A percentile compares a stretch with the other conserved stretches of the same genome.
phyloP scores from a whole-genome alignment of 2,797 vertebrate species.

The Halcyon badia region DNA sequence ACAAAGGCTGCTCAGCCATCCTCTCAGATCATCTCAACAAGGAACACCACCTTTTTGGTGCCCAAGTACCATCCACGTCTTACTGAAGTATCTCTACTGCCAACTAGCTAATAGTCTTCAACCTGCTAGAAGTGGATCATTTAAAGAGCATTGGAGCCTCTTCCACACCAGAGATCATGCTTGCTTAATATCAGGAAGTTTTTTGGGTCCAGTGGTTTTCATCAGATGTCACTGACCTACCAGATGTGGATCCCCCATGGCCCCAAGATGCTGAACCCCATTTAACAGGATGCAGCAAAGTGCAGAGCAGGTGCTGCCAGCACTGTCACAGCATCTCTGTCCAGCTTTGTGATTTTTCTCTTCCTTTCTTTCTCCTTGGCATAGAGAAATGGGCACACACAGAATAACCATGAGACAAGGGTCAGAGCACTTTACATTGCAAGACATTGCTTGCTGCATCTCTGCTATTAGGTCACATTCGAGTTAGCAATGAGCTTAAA shows the following conservation, averaged over 20 bases:
- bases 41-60: not conserved
- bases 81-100: not conserved
- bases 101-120: not conserved
- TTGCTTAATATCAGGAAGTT: not conserved
- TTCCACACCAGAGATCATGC: not conserved
- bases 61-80: not conserved
- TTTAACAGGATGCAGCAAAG: not conserved
- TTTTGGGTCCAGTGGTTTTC: not conserved
- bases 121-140: not conserved
- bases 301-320: not conserved
- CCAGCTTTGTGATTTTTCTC: not conserved
- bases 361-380: not conserved
- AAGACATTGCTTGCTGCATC: not conserved
- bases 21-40: not conserved
- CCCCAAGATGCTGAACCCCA: not conserved
- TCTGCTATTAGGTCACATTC: not conserved
- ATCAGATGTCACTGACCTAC: not conserved
- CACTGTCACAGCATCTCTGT: not conserved
- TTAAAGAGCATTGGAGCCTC: not conserved
- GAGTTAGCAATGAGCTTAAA: not conserved
- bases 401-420: not conserved
- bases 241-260: rapidly evolving
- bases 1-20: not conserved
- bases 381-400: not conserved
- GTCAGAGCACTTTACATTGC: not conserved